Conservation (phyloP, 1,140 invertebrate species). For the Drosophila sp. region DNA sequence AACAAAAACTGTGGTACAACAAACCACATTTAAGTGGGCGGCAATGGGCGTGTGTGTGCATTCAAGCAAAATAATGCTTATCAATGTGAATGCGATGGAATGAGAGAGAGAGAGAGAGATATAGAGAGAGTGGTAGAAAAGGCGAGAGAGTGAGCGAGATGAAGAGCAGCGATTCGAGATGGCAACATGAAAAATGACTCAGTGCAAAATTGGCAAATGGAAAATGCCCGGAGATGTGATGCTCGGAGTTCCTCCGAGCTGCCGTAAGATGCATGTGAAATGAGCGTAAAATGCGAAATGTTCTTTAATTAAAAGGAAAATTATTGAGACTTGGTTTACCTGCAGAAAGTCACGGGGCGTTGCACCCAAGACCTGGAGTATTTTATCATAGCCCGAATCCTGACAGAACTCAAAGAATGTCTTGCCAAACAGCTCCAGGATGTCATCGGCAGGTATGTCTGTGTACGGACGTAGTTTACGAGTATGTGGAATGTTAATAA, state of each 20-base stretch:
- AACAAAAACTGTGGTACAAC: constrained; percentile 59
- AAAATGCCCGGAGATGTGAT: constrained; percentile 32
- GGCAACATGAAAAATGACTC: constrained; percentile 70
- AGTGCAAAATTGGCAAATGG: constrained; percentile 53
- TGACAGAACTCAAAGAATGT: constrained; percentile 98
- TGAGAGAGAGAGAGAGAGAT: background rate
- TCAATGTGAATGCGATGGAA: constrained; percentile 52
- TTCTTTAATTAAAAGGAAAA: constrained; percentile 60
- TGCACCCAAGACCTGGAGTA: constrained; percentile 95
- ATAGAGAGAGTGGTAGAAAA: no score
- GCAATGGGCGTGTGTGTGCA: constrained; percentile 45
- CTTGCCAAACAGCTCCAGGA: constrained; percentile 96
- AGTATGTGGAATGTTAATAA: constrained; percentile 24
- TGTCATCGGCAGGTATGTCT: constrained; percentile 96
- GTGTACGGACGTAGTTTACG: background rate
- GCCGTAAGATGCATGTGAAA: constrained; percentile 60
- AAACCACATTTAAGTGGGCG: constrained; percentile 37
- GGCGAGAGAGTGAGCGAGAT: constrained; percentile 24
- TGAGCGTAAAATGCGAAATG: constrained; percentile 66
- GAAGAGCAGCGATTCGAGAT: constrained; percentile 28
- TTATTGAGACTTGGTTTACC: constrained; percentile 85
- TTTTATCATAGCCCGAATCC: constrained; percentile 97
- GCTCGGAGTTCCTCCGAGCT: background rate
- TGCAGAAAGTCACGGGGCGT: constrained; percentile 96
- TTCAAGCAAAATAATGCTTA: constrained; percentile 79